These are phyloP conservation scores for Apis laboriosa DNA, from an alignment of 1,140 invertebrate genomes.

Conservation along the genomic window DNA sequence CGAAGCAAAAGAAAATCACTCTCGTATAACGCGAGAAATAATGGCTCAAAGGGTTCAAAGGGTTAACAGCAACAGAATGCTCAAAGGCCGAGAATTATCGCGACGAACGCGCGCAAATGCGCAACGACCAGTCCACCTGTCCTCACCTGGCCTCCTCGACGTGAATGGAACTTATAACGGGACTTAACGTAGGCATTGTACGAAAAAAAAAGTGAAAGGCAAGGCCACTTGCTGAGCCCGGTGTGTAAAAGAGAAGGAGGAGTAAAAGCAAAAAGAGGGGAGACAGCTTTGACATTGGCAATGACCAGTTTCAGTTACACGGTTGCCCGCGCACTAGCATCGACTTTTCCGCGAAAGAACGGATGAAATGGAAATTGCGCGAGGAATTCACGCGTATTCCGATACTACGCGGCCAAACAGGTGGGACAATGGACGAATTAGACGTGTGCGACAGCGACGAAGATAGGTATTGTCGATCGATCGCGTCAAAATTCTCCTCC, in stretches of 20 bases:
- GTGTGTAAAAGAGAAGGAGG: background rate
- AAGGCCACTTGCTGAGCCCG: conserved; percentile 39
- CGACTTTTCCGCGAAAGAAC: background rate
- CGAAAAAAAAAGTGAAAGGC: conserved; percentile 55
- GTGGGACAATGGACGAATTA: background rate
- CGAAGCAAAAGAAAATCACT: no score
- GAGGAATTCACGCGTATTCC: background rate
- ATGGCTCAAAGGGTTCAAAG: background rate
- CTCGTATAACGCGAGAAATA: no score
- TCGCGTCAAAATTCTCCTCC: background rate
- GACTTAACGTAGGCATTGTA: conserved; percentile 54
- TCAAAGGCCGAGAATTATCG: conserved; percentile 25
- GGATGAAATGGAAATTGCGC: background rate
- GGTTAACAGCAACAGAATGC: background rate
- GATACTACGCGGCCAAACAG: background rate
- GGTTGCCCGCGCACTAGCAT: background rate
- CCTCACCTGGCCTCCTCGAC: conserved; percentile 44
- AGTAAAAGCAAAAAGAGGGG: background rate
- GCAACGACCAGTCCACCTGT: conserved; percentile 20
- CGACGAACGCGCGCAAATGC: background rate
- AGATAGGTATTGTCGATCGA: background rate
- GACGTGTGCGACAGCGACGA: background rate
- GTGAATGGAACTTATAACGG: conserved; percentile 59
- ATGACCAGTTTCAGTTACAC: conserved; percentile 24
- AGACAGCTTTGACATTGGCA: conserved; percentile 42